phyloP scores from a whole-genome alignment of 2,888 invertebrate genomes.

The Periphyllus acericola region DNA sequence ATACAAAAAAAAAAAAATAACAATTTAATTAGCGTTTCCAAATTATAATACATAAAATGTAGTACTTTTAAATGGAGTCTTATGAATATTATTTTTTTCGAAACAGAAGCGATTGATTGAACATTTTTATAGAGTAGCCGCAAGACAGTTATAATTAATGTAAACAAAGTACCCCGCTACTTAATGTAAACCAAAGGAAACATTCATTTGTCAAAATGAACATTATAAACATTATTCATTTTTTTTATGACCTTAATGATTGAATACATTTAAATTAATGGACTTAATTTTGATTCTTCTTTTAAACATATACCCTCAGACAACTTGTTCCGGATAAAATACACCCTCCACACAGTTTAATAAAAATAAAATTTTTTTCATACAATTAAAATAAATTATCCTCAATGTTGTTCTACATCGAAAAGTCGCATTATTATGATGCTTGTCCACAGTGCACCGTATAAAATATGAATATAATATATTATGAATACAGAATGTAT shows the following conservation, averaged over 20 bases:
- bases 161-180: not conserved
- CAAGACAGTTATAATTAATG: not conserved
- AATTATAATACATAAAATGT: no score
- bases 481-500: no score
- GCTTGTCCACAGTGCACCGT: no score
- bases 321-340: not conserved
- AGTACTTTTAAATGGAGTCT: no score
- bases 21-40: no score
- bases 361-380: no score
- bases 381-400: no score
- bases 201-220: slow-evolving; percentile 1
- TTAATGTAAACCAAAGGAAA: not conserved
- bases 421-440: no score
- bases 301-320: not conserved
- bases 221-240: not conserved
- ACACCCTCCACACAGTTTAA: no score
- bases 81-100: not conserved
- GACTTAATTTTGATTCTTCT: not conserved
- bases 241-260: slow-evolving; percentile 7
- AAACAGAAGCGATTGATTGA: not conserved
- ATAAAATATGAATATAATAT: no score
- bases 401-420: no score
- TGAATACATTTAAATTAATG: slow-evolving; percentile 9
- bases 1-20: no score
- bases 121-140: not conserved